Evolutionary conservation across 2,888 invertebrate species (phyloP).

Genomic region (Agonopterix subpropinquella): DNA sequence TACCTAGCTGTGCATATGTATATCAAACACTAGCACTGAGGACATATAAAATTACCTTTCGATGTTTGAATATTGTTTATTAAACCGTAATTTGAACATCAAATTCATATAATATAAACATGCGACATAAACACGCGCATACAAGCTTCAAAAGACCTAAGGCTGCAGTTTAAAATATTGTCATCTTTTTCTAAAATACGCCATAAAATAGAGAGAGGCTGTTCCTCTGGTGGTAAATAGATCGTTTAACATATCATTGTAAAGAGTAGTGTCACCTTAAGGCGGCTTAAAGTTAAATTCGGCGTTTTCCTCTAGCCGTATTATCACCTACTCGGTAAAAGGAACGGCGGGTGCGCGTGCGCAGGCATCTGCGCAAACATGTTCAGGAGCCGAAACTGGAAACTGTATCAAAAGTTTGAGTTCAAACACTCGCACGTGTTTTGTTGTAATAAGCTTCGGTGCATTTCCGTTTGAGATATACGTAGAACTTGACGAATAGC

Average conservation of each 20-base stretch:
- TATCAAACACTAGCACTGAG: too few species aligned
- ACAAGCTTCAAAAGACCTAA: too few species aligned
- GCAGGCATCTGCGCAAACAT: slow-evolving; percentile 48
- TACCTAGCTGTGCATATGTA: too few species aligned
- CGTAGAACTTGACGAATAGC: too few species aligned
- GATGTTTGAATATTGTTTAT: too few species aligned
- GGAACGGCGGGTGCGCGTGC: slow-evolving; percentile 40
- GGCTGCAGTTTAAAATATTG: too few species aligned
- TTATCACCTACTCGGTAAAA: slow-evolving; percentile 63
- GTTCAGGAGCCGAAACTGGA: slow-evolving; percentile 23
- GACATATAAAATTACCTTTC: too few species aligned
- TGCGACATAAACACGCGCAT: too few species aligned
- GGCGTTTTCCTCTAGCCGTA: slow-evolving; percentile 48
- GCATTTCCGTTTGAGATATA: slow-evolving; percentile 6
- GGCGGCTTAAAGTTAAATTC: slow-evolving; percentile 46
- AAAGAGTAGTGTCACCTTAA: slow-evolving; percentile 39
- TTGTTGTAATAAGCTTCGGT: slow-evolving; percentile 7
- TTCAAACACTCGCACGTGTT: slow-evolving; percentile 16
- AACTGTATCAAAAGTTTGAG: slow-evolving; percentile 36
- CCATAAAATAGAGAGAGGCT: background rate
- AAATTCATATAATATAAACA: too few species aligned
- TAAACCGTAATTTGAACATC: too few species aligned
- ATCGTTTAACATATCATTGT: slow-evolving; percentile 11
- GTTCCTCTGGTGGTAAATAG: background rate
- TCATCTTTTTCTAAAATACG: background rate